Evolutionary conservation across 2,113 vertebrate species (phyloP).

Genomic region (Apteryx mantelli): DNA sequence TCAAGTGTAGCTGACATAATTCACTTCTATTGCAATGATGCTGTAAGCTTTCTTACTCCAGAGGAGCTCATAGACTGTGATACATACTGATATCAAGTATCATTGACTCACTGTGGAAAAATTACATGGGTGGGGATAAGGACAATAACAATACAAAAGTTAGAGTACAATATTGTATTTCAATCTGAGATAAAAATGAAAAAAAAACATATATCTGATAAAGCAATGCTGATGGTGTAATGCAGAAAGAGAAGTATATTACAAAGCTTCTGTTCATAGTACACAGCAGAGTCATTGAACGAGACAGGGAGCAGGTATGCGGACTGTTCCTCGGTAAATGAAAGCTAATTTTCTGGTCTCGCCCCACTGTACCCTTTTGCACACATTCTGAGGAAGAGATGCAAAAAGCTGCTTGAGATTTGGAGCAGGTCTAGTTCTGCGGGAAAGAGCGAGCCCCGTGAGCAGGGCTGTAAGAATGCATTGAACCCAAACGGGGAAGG

Average conservation of each 20-base stretch:
- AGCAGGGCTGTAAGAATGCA: neutral
- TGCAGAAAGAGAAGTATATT: neutral
- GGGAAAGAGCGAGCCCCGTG: neutral
- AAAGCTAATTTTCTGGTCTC: neutral
- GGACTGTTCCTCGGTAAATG: neutral
- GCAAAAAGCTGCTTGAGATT: neutral
- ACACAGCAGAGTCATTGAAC: neutral
- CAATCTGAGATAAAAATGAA: neutral
- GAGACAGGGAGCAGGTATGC: neutral
- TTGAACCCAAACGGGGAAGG: neutral
- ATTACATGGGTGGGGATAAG: neutral
- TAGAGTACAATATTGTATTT: neutral
- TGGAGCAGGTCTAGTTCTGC: neutral
- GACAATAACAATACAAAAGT: neutral
- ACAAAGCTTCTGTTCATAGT: neutral
- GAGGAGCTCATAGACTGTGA: neutral
- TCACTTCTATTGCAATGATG: neutral
- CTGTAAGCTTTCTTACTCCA: neutral
- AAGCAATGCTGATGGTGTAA: neutral
- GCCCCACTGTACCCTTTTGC: neutral
- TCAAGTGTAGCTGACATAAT: neutral
- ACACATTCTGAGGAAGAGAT: neutral
- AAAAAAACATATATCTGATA: neutral
- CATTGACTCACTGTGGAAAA: neutral
- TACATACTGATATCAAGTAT: neutral